These are phyloP conservation scores for Arge pagana DNA, from an alignment of 2,888 invertebrate species.

Conservation along the genomic window DNA sequence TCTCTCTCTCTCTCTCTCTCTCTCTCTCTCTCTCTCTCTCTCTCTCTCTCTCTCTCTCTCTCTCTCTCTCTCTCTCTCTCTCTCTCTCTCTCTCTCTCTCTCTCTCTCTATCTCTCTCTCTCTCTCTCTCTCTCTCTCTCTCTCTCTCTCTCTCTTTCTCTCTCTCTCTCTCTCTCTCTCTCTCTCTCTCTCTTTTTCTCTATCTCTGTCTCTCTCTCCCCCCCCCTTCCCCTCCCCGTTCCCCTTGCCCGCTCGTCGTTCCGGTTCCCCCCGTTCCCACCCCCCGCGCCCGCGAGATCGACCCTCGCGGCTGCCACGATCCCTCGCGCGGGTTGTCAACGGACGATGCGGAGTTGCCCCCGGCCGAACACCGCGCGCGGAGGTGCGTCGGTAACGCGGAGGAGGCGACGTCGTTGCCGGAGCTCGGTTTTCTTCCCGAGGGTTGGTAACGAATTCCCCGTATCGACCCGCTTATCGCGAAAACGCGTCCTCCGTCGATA, in stretches of 20 bases:
- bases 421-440: slow-evolving; percentile 8
- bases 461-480: no score
- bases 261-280: slow-evolving; percentile 15
- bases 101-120: no score
- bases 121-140: slow-evolving; percentile 23
- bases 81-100: no score
- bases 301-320: no score
- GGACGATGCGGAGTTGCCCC: no score
- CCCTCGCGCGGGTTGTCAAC: no score
- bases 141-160: slow-evolving; percentile 4
- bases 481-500: no score
- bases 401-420: slow-evolving; percentile 15
- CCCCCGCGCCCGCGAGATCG: no score
- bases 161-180: background rate
- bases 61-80: background rate
- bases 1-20: slow-evolving; percentile 1
- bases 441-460: no score
- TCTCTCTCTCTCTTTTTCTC: slow-evolving; percentile 24
- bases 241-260: background rate
- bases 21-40: background rate
- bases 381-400: slow-evolving; percentile 20
- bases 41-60: slow-evolving; percentile 4
- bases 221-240: slow-evolving; percentile 2
- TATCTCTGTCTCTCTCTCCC: slow-evolving; percentile 4
- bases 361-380: no score